Evolutionary conservation across 92 coral and sea anemone species (phyloP), one percentile per base, ranked within the genome.

Genomic region (Parazoanthus atlanticus): DNA sequence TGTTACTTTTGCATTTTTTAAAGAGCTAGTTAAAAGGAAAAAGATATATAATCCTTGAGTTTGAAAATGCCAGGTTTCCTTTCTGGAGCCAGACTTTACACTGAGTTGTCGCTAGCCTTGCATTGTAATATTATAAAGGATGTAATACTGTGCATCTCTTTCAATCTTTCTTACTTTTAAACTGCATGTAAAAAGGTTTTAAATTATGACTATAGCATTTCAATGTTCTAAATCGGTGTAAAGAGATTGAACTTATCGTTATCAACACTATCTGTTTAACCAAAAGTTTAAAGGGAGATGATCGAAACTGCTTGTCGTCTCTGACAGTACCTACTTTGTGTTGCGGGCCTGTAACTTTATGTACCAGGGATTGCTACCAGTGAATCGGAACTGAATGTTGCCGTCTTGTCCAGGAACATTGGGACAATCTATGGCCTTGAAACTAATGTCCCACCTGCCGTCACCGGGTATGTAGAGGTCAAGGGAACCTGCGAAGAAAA

Each of bases 341-440:
- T 93, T 94, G 16, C 97, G 79, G 12, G 92, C 97, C 78, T 94
- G 97, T 41, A 94, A 89, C 46, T 94, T 94, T 40, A 94, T 85
- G 67, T 90, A 91, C 97, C 95, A 94, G 5, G 89, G 90, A 33
- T 94, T 91, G 79, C 93, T 93, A 5, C 93, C 97, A 31, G 94
- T 89, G 41, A 94, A 94, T 74, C 94, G 72, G 76, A 94, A 85
- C 93, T 87, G 90, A 34, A 94, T 91, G 84, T 89, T 91, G 16
- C 97, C 95, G 30, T 91, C 74, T 52, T 77, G 82, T 31, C 97
- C 97, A 3, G 91, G 82, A 15, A 94, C 65, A 33, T 88, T 93
- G 2, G 97, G 97, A 54, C 97, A 94, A 58, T 93, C 92, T 71
- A 94, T 89, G 81, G 97, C 97, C 77, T 89, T 93, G 30, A 90